A percentile compares a stretch with the other conserved stretches of the same genome.
Conservation (phyloP, 2,888 invertebrate genomes). For the Drosophila dives region DNA sequence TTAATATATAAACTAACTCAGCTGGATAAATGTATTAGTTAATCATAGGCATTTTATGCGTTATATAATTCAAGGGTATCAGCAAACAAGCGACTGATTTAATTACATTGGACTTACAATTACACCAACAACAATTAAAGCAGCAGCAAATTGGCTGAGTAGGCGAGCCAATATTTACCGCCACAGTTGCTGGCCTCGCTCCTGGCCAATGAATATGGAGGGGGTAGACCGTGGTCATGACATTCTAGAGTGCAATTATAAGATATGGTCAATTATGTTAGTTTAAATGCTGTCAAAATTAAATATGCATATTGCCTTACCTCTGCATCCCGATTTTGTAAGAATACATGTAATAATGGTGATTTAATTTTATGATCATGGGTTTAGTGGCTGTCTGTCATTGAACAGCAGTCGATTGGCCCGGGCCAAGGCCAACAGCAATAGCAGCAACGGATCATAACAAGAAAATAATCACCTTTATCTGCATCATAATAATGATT, state of each 20-base stretch:
- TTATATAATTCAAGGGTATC: slow-evolving; percentile 21
- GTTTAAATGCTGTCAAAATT: slow-evolving; percentile 1
- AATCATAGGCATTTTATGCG: neutral
- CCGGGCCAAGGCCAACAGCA: slow-evolving; percentile 59
- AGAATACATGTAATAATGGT: slow-evolving; percentile 72
- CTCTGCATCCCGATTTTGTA: slow-evolving; percentile 48
- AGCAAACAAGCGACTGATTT: neutral
- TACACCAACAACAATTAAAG: slow-evolving; percentile 25
- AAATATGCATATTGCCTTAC: slow-evolving; percentile 13
- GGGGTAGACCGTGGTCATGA: slow-evolving; percentile 56
- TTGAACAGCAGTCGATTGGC: slow-evolving; percentile 51
- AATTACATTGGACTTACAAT: slow-evolving; percentile 24
- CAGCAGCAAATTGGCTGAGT: slow-evolving; percentile 30
- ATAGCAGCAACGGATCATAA: slow-evolving; percentile 40
- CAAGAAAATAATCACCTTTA: slow-evolving; percentile 46
- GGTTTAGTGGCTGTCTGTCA: slow-evolving; percentile 43
- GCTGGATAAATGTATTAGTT: neutral
- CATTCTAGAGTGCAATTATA: slow-evolving; percentile 50
- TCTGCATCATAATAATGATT: slow-evolving; percentile 14
- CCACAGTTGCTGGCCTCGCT: slow-evolving; percentile 31
- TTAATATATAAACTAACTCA: neutral
- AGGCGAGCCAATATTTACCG: slow-evolving; percentile 22
- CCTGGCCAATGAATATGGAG: slow-evolving; percentile 27
- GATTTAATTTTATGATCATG: slow-evolving; percentile 72
- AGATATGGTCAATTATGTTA: slow-evolving; percentile 23